Percentiles rank a stretch among this genome's conserved stretches.
phyloP scores from a whole-genome alignment of 30 jellyfish, hydroid and myxozoan species.

The Aurelia sp. region DNA sequence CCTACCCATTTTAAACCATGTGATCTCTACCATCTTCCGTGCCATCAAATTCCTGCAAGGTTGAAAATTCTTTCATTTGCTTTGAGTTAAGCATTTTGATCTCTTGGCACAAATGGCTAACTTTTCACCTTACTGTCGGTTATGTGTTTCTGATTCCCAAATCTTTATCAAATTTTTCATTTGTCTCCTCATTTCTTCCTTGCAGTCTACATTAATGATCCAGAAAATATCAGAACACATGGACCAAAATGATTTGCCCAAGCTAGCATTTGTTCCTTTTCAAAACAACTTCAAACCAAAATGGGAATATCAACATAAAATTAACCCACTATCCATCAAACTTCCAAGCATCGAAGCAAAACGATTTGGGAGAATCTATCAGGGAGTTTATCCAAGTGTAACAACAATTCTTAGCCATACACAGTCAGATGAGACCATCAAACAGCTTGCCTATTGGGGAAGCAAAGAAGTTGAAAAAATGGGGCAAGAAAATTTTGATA shows the following conservation, averaged over 20 bases:
- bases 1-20: too few species aligned
- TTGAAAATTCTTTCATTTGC: too few species aligned
- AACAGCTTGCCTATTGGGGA: constrained; percentile 44
- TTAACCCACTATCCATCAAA: constrained; percentile 37
- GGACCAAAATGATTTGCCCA: constrained; percentile 24
- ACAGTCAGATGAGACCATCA: constrained; percentile 26
- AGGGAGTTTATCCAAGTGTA: constrained; percentile 65
- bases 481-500: constrained; percentile 41
- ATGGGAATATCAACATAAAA: neutral
- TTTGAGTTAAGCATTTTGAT: too few species aligned
- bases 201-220: constrained; percentile 38
- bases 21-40: too few species aligned
- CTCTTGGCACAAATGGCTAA: neutral
- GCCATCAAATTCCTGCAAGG: too few species aligned
- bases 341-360: neutral
- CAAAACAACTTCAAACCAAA: constrained; percentile 15
- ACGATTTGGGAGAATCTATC: constrained; percentile 37
- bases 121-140: neutral
- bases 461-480: constrained; percentile 8
- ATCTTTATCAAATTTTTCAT: neutral
- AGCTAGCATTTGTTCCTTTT: constrained; percentile 39
- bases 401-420: constrained; percentile 60
- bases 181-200: neutral
- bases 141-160: too few species aligned
- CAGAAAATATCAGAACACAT: constrained; percentile 31